phyloP scores from a whole-genome alignment of 2,888 invertebrate genomes.

The Meiosimyza platycephala region DNA sequence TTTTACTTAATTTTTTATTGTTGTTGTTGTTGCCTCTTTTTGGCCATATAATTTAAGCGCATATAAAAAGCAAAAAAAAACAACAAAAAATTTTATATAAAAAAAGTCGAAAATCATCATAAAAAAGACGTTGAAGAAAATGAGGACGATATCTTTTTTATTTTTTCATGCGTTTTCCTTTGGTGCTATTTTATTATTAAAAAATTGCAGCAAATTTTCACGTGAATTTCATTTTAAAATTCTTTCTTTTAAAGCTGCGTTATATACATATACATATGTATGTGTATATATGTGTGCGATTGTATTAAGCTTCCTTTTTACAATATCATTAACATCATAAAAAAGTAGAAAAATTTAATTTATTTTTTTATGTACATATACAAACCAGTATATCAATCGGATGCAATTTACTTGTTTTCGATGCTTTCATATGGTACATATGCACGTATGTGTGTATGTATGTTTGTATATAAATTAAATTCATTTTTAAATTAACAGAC shows the following conservation, averaged over 20 bases:
- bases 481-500: too few species aligned
- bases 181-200: constrained; percentile 1
- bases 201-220: constrained; percentile 44
- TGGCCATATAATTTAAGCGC: constrained; percentile 36
- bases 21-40: constrained; percentile 25
- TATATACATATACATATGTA: background rate
- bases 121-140: constrained; percentile 42
- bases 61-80: constrained; percentile 35
- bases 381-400: too few species aligned
- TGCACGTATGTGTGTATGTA: background rate
- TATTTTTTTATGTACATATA: constrained; percentile 2
- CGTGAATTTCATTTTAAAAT: constrained; percentile 49
- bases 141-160: constrained; percentile 47
- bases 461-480: background rate
- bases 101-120: constrained; percentile 38
- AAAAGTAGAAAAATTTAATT: constrained; percentile 36
- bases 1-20: constrained; percentile 27
- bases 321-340: constrained; percentile 40
- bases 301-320: constrained; percentile 13
- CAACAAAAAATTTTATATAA: constrained; percentile 11
- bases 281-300: constrained; percentile 13
- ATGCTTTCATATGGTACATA: background rate
- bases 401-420: constrained; percentile 7
- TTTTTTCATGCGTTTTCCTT: constrained; percentile 1
- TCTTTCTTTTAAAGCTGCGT: constrained; percentile 42